Conservation (phyloP, 1,140 invertebrate species). For the Tetraneura akinire region DNA sequence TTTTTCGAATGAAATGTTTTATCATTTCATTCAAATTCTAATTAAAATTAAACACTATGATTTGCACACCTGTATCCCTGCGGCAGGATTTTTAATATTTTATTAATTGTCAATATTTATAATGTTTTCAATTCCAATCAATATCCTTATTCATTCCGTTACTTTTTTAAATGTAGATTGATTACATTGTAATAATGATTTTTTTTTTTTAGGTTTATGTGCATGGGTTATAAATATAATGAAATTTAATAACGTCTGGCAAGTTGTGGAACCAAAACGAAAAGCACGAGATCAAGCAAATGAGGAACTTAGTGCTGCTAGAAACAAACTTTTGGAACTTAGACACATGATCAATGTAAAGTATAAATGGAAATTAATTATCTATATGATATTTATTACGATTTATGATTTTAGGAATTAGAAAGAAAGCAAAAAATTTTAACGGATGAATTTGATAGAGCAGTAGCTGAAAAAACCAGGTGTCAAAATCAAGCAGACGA, state of each 20-base stretch:
- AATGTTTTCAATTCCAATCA: too few relatives aligned
- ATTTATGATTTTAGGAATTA: slow-evolving; percentile 67
- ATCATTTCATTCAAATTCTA: too few relatives aligned
- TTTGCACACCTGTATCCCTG: too few relatives aligned
- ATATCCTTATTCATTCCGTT: too few relatives aligned
- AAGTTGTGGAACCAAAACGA: slow-evolving; percentile 89
- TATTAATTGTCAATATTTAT: too few relatives aligned
- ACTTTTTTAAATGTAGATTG: too few relatives aligned
- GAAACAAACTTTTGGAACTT: slow-evolving; percentile 73
- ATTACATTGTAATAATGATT: not conserved
- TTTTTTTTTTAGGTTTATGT: slow-evolving; percentile 66
- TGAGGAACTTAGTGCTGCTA: slow-evolving; percentile 76
- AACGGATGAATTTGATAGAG: slow-evolving; percentile 79
- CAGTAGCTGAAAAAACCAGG: slow-evolving; percentile 81
- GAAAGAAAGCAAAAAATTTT: slow-evolving; percentile 76
- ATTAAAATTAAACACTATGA: too few relatives aligned
- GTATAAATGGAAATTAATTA: not conserved
- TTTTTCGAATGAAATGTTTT: too few relatives aligned
- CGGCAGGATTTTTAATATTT: too few relatives aligned
- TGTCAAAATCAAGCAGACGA: slow-evolving; percentile 85
- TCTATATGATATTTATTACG: too few relatives aligned
- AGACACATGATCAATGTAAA: slow-evolving; percentile 57
- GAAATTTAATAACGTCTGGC: slow-evolving; percentile 89
- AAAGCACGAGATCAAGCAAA: slow-evolving; percentile 77
- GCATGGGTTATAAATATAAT: slow-evolving; percentile 94